These are phyloP conservation scores for Clepsis dumicolana DNA, from an alignment of 2,888 invertebrate species.

Conservation along the genomic window DNA sequence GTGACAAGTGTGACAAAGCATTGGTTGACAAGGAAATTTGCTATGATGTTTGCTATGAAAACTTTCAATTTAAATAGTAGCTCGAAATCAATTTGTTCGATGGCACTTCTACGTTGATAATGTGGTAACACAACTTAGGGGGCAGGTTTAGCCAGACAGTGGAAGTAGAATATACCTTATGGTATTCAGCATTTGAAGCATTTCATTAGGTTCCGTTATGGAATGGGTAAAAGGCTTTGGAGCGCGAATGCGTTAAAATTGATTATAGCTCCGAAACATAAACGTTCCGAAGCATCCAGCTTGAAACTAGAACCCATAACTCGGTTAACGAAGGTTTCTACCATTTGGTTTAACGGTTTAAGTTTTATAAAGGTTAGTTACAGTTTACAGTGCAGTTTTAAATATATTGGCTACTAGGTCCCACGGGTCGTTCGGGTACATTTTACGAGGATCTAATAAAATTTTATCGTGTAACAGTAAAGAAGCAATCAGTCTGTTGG, in stretches of 20 bases:
- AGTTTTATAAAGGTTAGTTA: slow-evolving; percentile 78
- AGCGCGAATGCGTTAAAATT: background rate
- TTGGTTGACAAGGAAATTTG: no score
- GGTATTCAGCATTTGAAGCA: background rate
- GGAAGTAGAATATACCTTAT: no score
- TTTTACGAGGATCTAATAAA: slow-evolving; percentile 84
- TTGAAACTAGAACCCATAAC: slow-evolving; percentile 6
- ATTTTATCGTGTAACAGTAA: slow-evolving; percentile 86
- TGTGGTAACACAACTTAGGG: no score
- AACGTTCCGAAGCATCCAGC: background rate
- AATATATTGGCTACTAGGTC: slow-evolving; percentile 83
- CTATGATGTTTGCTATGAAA: no score
- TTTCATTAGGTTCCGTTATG: background rate
- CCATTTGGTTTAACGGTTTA: slow-evolving; percentile 50
- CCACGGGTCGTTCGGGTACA: slow-evolving; percentile 79
- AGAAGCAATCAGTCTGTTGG: slow-evolving; percentile 85
- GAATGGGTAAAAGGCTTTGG: background rate
- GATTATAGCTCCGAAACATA: background rate
- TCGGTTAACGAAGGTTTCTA: slow-evolving; percentile 17
- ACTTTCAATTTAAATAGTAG: no score
- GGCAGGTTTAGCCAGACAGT: no score
- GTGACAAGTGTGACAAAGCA: no score
- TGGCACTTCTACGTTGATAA: no score
- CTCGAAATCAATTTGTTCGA: no score
- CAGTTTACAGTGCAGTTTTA: slow-evolving; percentile 81